Evolutionary conservation across 2,113 vertebrate species (phyloP).

Genomic region (Cygnus atratus): DNA sequence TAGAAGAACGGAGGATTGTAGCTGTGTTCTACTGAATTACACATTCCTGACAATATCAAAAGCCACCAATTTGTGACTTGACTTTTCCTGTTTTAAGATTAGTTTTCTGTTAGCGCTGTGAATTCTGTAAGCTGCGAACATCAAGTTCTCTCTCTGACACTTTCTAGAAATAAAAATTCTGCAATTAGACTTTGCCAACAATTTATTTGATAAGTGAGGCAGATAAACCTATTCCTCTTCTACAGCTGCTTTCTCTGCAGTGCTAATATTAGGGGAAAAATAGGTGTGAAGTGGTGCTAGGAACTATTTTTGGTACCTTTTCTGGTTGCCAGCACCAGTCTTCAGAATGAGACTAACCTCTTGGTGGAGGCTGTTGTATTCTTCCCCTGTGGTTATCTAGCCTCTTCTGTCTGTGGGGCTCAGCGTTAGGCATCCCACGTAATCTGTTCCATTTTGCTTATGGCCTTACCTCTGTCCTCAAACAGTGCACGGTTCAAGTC

Average conservation of each 20-base stretch:
- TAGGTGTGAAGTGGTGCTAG: neutral
- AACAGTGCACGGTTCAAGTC: slow-evolving; percentile 96
- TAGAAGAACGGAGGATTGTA: neutral
- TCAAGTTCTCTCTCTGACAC: slow-evolving; percentile 29
- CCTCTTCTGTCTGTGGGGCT: neutral
- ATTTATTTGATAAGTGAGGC: slow-evolving; percentile 2
- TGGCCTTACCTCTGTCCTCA: neutral
- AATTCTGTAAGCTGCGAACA: slow-evolving; percentile 44
- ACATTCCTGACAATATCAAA: neutral
- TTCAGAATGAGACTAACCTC: neutral
- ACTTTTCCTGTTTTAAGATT: slow-evolving; percentile 1
- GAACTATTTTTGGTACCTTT: slow-evolving; percentile 6
- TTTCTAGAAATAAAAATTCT: slow-evolving; percentile 55
- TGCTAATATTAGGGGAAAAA: neutral
- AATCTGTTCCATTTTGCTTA: neutral
- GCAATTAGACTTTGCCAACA: slow-evolving; percentile 30
- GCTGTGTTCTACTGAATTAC: neutral
- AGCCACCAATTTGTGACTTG: neutral
- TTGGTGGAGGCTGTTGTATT: neutral
- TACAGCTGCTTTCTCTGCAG: neutral
- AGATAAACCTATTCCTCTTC: neutral
- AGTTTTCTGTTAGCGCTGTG: slow-evolving; percentile 23
- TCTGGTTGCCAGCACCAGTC: neutral
- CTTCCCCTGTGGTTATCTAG: neutral
- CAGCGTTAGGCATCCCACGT: fast-evolving